Conservation (phyloP, 2,888 invertebrate species). For the Polyploca ridens region DNA sequence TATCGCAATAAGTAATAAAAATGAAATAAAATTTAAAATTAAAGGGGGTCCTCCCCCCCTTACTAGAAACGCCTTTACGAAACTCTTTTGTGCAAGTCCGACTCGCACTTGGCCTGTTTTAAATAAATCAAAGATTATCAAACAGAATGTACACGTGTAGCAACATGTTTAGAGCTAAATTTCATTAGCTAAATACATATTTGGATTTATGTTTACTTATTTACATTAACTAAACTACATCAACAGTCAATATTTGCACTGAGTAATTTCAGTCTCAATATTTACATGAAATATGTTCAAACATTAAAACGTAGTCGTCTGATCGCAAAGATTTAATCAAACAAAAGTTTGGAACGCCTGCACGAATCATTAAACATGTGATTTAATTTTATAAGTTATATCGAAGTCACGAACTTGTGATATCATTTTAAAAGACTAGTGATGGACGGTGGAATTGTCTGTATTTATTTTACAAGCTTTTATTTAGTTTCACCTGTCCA, state of each 20-base stretch:
- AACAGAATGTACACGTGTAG: neutral
- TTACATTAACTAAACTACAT: conserved; percentile 6
- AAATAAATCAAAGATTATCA: too few species aligned
- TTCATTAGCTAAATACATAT: conserved; percentile 2
- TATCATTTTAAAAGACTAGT: neutral
- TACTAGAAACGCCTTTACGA: too few species aligned
- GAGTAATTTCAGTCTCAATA: conserved; percentile 1
- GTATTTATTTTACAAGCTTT: too few species aligned
- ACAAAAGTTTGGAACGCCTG: conserved; percentile 1
- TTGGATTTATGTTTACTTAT: neutral
- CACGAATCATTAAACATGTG: neutral
- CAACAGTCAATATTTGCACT: neutral
- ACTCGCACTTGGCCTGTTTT: too few species aligned
- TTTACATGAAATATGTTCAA: conserved; percentile 1
- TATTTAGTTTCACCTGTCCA: too few species aligned
- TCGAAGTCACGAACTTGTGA: neutral
- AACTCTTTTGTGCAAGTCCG: too few species aligned
- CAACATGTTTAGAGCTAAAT: neutral
- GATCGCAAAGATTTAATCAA: neutral
- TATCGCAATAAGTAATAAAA: too few species aligned
- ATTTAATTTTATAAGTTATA: neutral
- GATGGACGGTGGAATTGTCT: neutral
- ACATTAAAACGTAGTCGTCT: neutral
- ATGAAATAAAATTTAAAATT: too few species aligned
- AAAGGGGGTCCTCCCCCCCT: too few species aligned